Evolutionary conservation across 2,888 invertebrate genomes (phyloP).

Genomic region (Heliconius charithonia): DNA sequence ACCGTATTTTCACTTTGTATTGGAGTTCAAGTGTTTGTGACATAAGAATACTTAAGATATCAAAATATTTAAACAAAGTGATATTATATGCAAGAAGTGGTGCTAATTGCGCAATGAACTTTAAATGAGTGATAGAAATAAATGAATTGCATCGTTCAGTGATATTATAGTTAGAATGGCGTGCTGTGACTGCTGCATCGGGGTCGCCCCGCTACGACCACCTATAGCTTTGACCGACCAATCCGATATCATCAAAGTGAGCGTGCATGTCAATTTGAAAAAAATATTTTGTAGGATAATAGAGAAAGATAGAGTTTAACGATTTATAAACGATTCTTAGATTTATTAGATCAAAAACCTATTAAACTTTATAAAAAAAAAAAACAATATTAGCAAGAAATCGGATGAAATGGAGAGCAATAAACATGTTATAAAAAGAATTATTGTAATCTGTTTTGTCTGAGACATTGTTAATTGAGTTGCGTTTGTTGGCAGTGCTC

Average conservation of each 20-base stretch:
- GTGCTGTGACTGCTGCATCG: constrained; percentile 87
- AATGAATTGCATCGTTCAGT: constrained; percentile 55
- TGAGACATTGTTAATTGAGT: constrained; percentile 42
- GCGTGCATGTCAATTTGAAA: constrained; percentile 51
- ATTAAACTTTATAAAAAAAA: background rate
- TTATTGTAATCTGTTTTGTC: constrained; percentile 38
- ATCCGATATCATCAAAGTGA: constrained; percentile 91
- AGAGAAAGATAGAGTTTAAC: background rate
- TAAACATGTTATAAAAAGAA: constrained; percentile 40
- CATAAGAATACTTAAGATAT: constrained; percentile 25
- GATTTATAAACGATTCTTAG: background rate
- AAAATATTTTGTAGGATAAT: background rate
- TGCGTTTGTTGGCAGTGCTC: constrained; percentile 70
- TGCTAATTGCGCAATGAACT: constrained; percentile 71
- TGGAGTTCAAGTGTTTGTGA: constrained; percentile 30
- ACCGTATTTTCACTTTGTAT: constrained; percentile 4
- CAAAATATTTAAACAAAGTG: constrained; percentile 32
- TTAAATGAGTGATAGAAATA: constrained; percentile 54
- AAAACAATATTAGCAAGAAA: background rate
- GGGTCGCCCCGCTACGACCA: constrained; percentile 87
- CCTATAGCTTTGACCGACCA: constrained; percentile 89
- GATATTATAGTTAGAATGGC: constrained; percentile 72
- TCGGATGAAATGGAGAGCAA: background rate
- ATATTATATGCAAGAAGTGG: constrained; percentile 49
- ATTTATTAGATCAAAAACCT: background rate